Evolutionary conservation across 1,140 invertebrate genomes (phyloP).

Genomic region (Papilio machaon): DNA sequence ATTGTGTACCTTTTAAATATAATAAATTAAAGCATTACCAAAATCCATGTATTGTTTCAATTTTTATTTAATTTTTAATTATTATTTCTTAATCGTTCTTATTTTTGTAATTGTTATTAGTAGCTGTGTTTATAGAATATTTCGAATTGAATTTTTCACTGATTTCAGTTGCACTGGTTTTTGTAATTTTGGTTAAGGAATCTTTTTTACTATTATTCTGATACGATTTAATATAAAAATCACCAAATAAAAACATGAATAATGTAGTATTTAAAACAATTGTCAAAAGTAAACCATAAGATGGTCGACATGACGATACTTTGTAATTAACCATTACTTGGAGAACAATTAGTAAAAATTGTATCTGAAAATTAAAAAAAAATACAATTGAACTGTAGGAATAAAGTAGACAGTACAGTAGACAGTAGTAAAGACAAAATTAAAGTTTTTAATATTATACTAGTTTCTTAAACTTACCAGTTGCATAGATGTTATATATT

Average conservation of each 20-base stretch:
- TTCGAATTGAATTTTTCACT: not conserved
- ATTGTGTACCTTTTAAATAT: no score
- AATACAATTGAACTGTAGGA: no score
- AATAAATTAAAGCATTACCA: no score
- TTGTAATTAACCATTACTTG: not conserved
- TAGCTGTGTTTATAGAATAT: no score
- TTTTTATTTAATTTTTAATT: no score
- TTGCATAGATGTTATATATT: conserved; percentile 91
- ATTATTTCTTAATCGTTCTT: no score
- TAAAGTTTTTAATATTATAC: no score
- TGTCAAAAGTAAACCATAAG: not conserved
- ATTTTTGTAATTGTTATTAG: no score
- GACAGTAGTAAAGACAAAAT: no score
- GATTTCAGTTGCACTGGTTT: not conserved
- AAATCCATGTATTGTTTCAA: no score
- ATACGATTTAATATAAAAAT: not conserved
- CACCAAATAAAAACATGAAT: not conserved
- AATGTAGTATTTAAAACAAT: not conserved
- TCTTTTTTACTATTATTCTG: not conserved
- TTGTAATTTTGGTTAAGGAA: not conserved
- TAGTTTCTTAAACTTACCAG: conserved; percentile 80
- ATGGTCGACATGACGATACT: not conserved
- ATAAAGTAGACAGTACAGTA: no score
- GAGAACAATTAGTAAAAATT: not conserved
- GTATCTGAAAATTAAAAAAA: no score